Percentiles rank a stretch among this genome's conserved stretches.
Conservation (phyloP, 2,113 vertebrate genomes). For the Myiopsitta monachus region DNA sequence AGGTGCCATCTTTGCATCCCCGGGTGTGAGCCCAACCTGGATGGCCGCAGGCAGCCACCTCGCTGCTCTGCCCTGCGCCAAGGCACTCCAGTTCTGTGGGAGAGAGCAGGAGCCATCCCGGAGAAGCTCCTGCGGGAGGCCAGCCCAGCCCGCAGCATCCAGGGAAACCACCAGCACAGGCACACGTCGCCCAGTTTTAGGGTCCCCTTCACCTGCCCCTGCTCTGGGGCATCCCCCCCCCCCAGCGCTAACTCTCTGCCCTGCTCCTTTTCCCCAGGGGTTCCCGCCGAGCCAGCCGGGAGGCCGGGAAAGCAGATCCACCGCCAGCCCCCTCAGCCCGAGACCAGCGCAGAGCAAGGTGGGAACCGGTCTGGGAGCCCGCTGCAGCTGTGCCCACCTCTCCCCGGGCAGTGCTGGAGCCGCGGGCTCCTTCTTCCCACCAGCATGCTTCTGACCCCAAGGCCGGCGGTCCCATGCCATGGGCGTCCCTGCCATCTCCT, state of each 20-base stretch:
- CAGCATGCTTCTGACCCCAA: slow-evolving; percentile 10
- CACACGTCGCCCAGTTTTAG: background rate
- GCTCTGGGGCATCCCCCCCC: background rate
- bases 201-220: background rate
- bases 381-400: slow-evolving; percentile 53
- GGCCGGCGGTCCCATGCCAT: background rate
- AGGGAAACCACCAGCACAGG: too few relatives aligned
- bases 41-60: background rate
- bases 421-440: slow-evolving; percentile 37
- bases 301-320: slow-evolving; percentile 91
- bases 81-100: background rate
- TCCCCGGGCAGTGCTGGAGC: background rate
- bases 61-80: accelerated
- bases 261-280: slow-evolving; percentile 80
- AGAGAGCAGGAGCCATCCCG: background rate
- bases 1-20: background rate
- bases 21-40: background rate
- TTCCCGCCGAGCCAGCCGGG: slow-evolving; percentile 80
- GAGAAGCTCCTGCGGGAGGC: background rate
- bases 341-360: slow-evolving; percentile 91
- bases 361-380: slow-evolving; percentile 78
- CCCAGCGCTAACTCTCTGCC: slow-evolving; percentile 68
- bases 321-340: slow-evolving; percentile 81
- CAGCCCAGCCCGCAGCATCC: background rate
- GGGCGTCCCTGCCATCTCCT: background rate